phyloP scores from a whole-genome alignment of 2,797 vertebrate genomes.

The Vultur gryphus region DNA sequence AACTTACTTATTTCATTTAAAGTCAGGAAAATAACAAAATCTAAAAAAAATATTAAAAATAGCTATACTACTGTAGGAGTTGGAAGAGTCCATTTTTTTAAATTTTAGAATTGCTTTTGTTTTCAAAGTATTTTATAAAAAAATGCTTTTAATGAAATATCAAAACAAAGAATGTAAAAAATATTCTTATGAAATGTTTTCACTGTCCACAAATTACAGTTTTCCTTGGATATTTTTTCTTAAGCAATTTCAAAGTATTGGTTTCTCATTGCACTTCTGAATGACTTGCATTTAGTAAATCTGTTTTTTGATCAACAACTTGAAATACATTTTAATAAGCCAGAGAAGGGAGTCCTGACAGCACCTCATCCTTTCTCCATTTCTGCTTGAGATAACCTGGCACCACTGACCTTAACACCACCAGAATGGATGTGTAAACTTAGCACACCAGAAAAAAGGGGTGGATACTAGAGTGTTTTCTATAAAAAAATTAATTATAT shows the following conservation, averaged over 20 bases:
- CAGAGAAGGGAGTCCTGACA: not conserved
- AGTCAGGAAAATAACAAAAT: not conserved
- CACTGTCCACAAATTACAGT: not conserved
- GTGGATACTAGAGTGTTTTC: not conserved
- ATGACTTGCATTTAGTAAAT: not conserved
- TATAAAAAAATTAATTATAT: not conserved
- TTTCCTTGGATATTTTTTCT: not conserved
- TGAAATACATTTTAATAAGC: not conserved
- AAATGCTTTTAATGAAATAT: rapidly evolving
- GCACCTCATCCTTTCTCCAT: not conserved
- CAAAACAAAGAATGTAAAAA: not conserved
- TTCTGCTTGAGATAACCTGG: not conserved
- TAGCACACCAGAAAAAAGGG: not conserved
- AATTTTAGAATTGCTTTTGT: not conserved
- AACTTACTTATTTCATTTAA: not conserved
- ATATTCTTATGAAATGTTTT: not conserved
- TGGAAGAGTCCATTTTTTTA: not conserved
- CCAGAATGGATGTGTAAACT: rapidly evolving
- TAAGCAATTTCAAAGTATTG: not conserved
- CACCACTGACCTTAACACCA: not conserved
- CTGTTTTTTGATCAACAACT: not conserved
- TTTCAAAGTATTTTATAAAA: not conserved
- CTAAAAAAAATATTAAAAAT: not conserved
- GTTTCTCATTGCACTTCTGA: not conserved
- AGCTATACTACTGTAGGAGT: rapidly evolving